Base-by-base conservation (phyloP, 2,797 vertebrate genomes). In the Oryzias dopingdopingensis region DNA sequence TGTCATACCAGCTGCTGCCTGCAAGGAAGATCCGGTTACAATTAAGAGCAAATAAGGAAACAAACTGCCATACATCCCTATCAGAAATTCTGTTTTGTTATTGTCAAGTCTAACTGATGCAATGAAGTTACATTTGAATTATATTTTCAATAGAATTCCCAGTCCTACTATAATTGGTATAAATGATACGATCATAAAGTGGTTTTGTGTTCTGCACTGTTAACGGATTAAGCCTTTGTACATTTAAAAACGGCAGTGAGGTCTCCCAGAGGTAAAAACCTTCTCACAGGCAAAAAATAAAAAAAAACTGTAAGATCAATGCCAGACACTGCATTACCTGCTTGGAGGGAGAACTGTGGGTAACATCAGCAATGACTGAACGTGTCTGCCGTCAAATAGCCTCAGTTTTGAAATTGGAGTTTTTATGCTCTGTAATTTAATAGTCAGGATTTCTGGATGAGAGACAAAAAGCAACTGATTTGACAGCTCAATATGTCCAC, bases 401-500 rank as follows among this genome's bases (percentile, higher is more conserved):
- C 55, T 24, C 7, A 50, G 50, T 41, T 70, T 48, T 50, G 59
- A 67, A 57, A 70, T 52, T 16, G 46, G 47, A 52, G 32, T 52
- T 73, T 79, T 72, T 70, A 64, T 63, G 57, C 68, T 6, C 15
- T 62, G 63, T 65, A 63, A 82, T 77, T 79, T 80, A 77, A 75
- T 82, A 69, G 69, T 73, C 62, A 63, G 43, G 41, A 59, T 58
- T 66, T 44, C 62, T 58, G 57, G 58, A 79, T 62, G 46, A 75
- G 58, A 74, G 50, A 71, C 62, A 29, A 74, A 81, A 52, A 71
- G 65, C 53, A 52, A 49, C 60, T 65, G 67, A 73, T 81, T 70
- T 72, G 79, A 80, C 79, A 72, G 74, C 75, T 86, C 70, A 77
- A 59, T 77, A 70, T 78, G 14, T 71, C 55, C 18, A 62, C 59